A percentile compares a stretch with the other conserved stretches of the same genome.
phyloP scores from a whole-genome alignment of 1,140 invertebrate genomes.

The Drosophila arawakana region DNA sequence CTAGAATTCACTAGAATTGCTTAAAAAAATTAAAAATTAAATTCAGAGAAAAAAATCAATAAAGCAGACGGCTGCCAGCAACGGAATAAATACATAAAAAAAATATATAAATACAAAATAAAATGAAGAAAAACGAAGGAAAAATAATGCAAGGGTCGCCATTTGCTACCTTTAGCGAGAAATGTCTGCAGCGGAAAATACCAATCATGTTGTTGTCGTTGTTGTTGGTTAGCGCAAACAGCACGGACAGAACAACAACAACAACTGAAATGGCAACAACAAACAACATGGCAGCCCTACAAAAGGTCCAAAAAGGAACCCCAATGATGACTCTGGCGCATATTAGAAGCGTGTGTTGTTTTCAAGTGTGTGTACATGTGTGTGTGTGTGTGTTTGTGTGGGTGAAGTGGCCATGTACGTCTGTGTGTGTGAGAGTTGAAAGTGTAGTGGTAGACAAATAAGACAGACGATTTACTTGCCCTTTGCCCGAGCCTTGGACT shows the following conservation, averaged over 20 bases:
- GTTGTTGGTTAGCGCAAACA: slow-evolving; percentile 59
- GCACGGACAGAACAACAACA: slow-evolving; percentile 9
- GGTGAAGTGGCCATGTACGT: slow-evolving; percentile 18
- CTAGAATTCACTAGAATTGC: slow-evolving; percentile 45
- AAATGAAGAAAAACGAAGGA: slow-evolving; percentile 37
- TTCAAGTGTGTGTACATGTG: slow-evolving; percentile 16
- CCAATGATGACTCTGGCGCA: slow-evolving; percentile 55
- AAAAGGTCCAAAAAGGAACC: slow-evolving; percentile 41
- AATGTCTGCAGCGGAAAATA: slow-evolving; percentile 82
- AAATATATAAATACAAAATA: slow-evolving; percentile 37
- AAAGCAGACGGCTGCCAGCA: slow-evolving; percentile 36
- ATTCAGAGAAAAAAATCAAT: slow-evolving; percentile 64
- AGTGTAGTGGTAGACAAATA: slow-evolving; percentile 76
- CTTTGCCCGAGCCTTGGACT: slow-evolving; percentile 29
- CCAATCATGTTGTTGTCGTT: slow-evolving; percentile 76
- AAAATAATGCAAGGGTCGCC: slow-evolving; percentile 61
- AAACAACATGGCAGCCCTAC: slow-evolving; percentile 41
- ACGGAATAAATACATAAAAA: slow-evolving; percentile 15
- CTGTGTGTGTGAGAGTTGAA: slow-evolving; percentile 23
- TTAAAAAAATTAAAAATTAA: slow-evolving; percentile 37
- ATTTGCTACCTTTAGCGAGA: slow-evolving; percentile 54
- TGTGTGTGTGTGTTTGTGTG: slow-evolving; percentile 16
- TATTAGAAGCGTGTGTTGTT: slow-evolving; percentile 61
- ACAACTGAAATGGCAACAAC: slow-evolving; percentile 30
- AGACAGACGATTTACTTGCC: slow-evolving; percentile 79